Base-by-base conservation (phyloP, 2,113 vertebrate genomes). In the Arenaria interpres region DNA sequence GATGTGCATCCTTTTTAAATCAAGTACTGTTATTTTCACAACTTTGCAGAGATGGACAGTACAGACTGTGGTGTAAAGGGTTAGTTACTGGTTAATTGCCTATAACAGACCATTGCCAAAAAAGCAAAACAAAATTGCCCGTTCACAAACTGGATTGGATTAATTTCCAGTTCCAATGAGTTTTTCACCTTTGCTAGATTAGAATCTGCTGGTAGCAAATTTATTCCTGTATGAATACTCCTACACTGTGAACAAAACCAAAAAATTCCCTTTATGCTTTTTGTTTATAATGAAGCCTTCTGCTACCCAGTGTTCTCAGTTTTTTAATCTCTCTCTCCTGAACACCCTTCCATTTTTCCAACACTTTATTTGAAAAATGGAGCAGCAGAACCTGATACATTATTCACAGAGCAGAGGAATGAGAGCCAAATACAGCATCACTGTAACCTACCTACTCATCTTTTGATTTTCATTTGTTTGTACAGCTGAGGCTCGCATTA, bases 381-480 rank as follows among this genome's bases (percentile, higher is more conserved):
- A 79, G 53, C 62, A 60, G 66, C 73, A 79, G 53, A 89, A 94
- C 37, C 50, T 30, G 50, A 56, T 64, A 43, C 0, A 8, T 90
- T 85, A 76, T 92, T 94, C 73, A 72, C 2, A 0, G 71, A 95
- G 45, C 77, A 50, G 54, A 69, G 32, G 57, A 88, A 78, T 1
- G 0, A 85, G 45, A 89, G 77, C 57, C 77, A 92, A 93, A 79
- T 50, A 17, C 45, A 71, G 69, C 3, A 0, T 48, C 81, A 79
- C 48, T 9, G 0, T 88, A 91, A 93, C 77, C 75, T 96, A 85
- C 91, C 77, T 93, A 81, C 84, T 97, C 81, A 96, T 95, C 66
- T 68, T 91, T 87, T 93, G 67, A 76, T 96, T 97, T 93, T 91
- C 81, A 78, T 95, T 89, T 95, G 80, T 97, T 93, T 95, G 87